A percentile compares a stretch with the other conserved stretches of the same genome.
These are phyloP conservation scores for Meiosimyza platycephala DNA, from an alignment of 2,888 invertebrate genomes.

Conservation along the genomic window DNA sequence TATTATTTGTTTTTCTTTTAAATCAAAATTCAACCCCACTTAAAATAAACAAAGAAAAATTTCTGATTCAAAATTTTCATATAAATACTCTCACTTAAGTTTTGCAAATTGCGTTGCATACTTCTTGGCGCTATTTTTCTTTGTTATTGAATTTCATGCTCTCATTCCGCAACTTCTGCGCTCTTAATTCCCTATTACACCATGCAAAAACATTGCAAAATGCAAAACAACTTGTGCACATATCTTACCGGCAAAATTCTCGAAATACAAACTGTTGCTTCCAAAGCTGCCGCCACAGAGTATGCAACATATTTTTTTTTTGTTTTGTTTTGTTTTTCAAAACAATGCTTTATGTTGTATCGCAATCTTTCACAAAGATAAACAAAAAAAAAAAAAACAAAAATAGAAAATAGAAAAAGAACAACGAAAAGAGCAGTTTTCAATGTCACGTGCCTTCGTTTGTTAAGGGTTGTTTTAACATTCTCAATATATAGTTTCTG, in stretches of 20 bases:
- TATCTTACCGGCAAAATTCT: conserved; percentile 25
- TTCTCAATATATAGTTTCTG: neutral
- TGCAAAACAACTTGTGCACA: no score
- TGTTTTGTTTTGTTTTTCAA: conserved; percentile 21
- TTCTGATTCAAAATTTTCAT: neutral
- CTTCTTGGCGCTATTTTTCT: conserved; percentile 7
- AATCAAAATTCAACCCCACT: neutral
- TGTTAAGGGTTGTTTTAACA: conserved; percentile 16
- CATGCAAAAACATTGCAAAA: neutral
- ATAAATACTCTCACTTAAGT: conserved; percentile 32
- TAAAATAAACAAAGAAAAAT: neutral
- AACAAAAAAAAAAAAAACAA: conserved; percentile 4
- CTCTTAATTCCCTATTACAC: neutral
- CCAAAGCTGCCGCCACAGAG: conserved; percentile 7
- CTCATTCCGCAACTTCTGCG: neutral
- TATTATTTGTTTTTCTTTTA: neutral
- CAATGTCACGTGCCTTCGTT: conserved; percentile 28
- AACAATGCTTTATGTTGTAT: neutral
- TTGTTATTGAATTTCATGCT: neutral
- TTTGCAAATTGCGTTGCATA: conserved; percentile 44
- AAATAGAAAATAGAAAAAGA: no score
- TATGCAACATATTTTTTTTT: conserved; percentile 28
- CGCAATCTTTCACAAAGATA: neutral
- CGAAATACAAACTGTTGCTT: conserved; percentile 33
- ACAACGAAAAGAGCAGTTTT: conserved; percentile 16